Evolutionary conservation across 2,113 vertebrate genomes (phyloP).

Genomic region (Thunnus thynnus): DNA sequence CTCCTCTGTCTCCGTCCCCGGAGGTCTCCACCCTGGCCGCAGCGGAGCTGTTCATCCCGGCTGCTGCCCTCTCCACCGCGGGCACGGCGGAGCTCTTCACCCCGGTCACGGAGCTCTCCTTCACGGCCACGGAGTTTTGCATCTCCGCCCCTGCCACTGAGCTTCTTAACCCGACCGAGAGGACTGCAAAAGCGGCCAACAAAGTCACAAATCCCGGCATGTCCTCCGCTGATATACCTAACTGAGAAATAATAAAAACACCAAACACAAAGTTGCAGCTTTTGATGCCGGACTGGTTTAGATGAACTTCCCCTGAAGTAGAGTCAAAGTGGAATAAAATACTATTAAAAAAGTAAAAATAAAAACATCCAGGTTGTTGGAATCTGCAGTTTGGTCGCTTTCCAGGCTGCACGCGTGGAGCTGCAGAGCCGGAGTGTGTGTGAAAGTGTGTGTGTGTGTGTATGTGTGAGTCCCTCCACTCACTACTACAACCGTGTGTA

Average conservation of each 20-base stretch:
- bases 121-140: not conserved
- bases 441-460: not conserved
- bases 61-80: not conserved
- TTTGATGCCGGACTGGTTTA: not conserved
- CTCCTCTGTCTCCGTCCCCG: slow-evolving; percentile 15
- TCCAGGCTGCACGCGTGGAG: slow-evolving; percentile 67
- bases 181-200: slow-evolving; percentile 43
- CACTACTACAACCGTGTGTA: slow-evolving; percentile 33
- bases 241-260: not conserved
- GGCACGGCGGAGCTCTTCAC: slow-evolving; percentile 26
- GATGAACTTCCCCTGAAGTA: not conserved
- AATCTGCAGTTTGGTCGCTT: slow-evolving; percentile 30
- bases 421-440: slow-evolving; percentile 19
- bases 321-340: not conserved
- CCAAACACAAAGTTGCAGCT: slow-evolving; percentile 7
- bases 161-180: slow-evolving; percentile 24
- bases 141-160: slow-evolving; percentile 23
- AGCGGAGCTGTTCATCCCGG: slow-evolving; percentile 13
- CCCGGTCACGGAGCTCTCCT: not conserved
- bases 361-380: slow-evolving; percentile 27
- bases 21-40: not conserved
- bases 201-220: slow-evolving; percentile 54
- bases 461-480: slow-evolving; percentile 25
- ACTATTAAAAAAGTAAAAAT: not conserved
- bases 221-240: slow-evolving; percentile 9